A percentile compares a stretch with the other conserved stretches of the same genome.
These are phyloP conservation scores for Hetaerina titia DNA, from an alignment of 2,888 invertebrate species.

Conservation along the genomic window DNA sequence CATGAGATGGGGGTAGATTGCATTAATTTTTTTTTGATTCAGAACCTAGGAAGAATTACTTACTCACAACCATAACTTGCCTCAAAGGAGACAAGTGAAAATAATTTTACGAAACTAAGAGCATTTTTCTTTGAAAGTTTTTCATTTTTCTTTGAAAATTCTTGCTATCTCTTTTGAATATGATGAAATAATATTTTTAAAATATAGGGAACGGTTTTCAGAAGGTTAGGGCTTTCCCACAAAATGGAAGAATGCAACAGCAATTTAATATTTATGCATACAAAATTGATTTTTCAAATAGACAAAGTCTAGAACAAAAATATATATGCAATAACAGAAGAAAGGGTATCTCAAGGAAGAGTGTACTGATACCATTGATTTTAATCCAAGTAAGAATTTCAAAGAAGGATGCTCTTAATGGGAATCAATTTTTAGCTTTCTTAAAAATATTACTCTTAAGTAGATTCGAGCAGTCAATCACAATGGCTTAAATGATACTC, in stretches of 20 bases:
- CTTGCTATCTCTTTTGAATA: neutral
- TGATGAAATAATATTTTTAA: neutral
- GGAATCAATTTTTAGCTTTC: neutral
- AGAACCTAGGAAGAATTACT: neutral
- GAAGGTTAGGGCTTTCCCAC: neutral
- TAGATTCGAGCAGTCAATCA: neutral
- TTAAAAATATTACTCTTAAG: neutral
- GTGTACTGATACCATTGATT: neutral
- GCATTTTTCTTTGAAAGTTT: slow-evolving; percentile 41
- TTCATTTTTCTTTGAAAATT: no score
- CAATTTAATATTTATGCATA: no score
- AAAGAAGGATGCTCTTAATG: slow-evolving; percentile 36
- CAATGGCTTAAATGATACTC: neutral
- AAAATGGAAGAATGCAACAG: no score
- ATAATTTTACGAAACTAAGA: neutral
- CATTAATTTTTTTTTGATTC: neutral
- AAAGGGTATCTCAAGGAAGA: no score
- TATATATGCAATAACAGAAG: no score
- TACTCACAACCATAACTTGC: slow-evolving; percentile 46
- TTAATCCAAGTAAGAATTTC: neutral
- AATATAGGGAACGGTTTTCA: neutral
- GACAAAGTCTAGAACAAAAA: no score
- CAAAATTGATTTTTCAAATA: no score
- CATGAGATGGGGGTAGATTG: neutral
- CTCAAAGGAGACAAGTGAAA: neutral